phyloP scores from a whole-genome alignment of 2,888 invertebrate genomes.

The Plebejus argus region DNA sequence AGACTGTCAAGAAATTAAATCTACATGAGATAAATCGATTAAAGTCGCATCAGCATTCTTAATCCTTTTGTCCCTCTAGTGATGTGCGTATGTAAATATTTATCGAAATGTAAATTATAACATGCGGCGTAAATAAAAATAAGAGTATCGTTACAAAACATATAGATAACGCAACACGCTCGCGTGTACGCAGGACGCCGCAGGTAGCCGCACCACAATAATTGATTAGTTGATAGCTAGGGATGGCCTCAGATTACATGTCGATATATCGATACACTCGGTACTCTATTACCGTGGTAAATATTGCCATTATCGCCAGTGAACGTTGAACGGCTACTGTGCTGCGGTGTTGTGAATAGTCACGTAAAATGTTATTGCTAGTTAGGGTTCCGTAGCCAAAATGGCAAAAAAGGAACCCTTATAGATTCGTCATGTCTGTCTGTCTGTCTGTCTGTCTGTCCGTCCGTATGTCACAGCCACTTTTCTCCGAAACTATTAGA shows the following conservation, averaged over 20 bases:
- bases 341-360: neutral
- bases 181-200: constrained; percentile 40
- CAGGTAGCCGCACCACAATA: constrained; percentile 34
- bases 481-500: too few relatives aligned
- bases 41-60: neutral
- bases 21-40: neutral
- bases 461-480: too few relatives aligned
- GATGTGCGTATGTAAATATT: constrained; percentile 13
- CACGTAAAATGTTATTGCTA: neutral
- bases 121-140: constrained; percentile 19
- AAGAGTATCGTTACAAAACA: constrained; percentile 26
- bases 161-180: constrained; percentile 27
- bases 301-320: constrained; percentile 5
- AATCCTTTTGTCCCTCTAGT: neutral
- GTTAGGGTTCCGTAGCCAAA: too few relatives aligned
- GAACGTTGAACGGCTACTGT: constrained; percentile 4
- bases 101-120: constrained; percentile 19
- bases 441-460: too few relatives aligned
- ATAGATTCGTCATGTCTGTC: too few relatives aligned
- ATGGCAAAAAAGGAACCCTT: too few relatives aligned
- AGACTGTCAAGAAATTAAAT: neutral
- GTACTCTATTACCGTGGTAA: constrained; percentile 17
- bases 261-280: constrained; percentile 24
- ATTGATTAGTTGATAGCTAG: constrained; percentile 35
- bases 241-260: constrained; percentile 29